Base-by-base conservation (phyloP, 64 coral and sea anemone genomes). In the Stichodactyla mertensii region DNA sequence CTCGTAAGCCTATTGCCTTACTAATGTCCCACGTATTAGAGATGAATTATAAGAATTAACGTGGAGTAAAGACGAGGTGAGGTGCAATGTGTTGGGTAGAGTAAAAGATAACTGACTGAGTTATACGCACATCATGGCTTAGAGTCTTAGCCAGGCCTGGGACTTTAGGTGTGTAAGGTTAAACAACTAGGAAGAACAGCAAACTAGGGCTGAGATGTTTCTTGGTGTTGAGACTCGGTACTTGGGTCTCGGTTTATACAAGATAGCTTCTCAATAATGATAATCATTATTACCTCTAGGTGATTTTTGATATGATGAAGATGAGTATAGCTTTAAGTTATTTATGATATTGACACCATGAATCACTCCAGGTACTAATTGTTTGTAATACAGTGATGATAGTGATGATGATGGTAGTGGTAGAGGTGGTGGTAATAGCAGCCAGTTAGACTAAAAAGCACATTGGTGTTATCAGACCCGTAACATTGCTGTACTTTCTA, bases 21-120 rank as follows among this genome's bases (percentile, higher is more conserved):
- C 62, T 66, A 66, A 66, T 66, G 62, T 66, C 20, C 62, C 62
- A 66, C 19, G 62, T 66, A 66, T 66, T n/a, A 66, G 62, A 66
- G 62, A 18, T 66, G 62, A 66, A 23, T 66, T 20, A 66, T 20
- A n/a, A 66, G 62, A 66, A 22, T 66, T 66, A 66, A 66, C 20
- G 62, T 9, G 19, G 62, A 66, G 62, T 66, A 66, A 66, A 66
- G 62, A 66, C 18, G 62, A 66, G 62, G 22, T 66, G 62, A 66
- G 62, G 62, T 66, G 20, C 62, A 66, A 66, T 66, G 62, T 66
- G 62, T 66, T 66, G 62, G 62, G 22, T n/a, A 13, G 19, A 66
- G 62, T 66, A 20, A 66, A 66, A 66, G 62, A 66, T 66, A 66
- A 22, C 36, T 45, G 36, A 45, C 36, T 66, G 62, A 66, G 22